Evolutionary conservation across 2,113 vertebrate species (phyloP), one percentile per base, ranked within the genome.

Genomic region (Ctenomys sociabilis): DNA sequence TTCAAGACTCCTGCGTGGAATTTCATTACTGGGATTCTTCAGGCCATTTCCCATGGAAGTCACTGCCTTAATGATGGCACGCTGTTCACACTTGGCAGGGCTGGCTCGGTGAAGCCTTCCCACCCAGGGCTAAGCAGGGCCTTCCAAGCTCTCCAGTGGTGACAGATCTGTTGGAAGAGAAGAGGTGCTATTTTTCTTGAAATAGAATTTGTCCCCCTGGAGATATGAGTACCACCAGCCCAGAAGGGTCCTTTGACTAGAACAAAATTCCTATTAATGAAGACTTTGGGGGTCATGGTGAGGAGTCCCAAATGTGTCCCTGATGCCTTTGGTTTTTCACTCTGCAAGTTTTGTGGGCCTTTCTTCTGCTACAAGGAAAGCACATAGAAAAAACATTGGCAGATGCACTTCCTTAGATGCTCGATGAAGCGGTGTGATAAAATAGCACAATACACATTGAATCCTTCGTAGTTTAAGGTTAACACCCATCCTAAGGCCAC

Each of bases 31-130:
- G 93, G 66, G 59, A 95, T 92, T 96, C 97, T 96, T 92, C 93
- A 95, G 92, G 92, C 93, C 97, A 94, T 97, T 98, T 97, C 90
- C 92, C 96, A 37, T 5, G 40, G 83, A 95, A 95, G 94, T 16
- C 93, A 95, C 93, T 72, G 10, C 57, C 84, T 81, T 92, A 59
- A 92, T 37, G 94, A 92, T 11, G 4, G 6, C 0, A 1, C 54
- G 28, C 75, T 30, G 6, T 80, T 95, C 94, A 52, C 52, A 61
- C 49, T 96, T 75, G 14, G 17, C 4, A 26, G 84, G 80, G 77
- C 88, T 82, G 86, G 81, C 63, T 70, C 95, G 63, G 64, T 1
- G 2, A 85, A 64, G 2, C 89, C 73, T 66, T 81, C 64, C 54
- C 72, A 22, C 68, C 63, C 80, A 17, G 88, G 45, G 78, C 70